These are phyloP conservation scores for Ormyrus thymus DNA, from an alignment of 2,888 invertebrate genomes.

Conservation along the genomic window DNA sequence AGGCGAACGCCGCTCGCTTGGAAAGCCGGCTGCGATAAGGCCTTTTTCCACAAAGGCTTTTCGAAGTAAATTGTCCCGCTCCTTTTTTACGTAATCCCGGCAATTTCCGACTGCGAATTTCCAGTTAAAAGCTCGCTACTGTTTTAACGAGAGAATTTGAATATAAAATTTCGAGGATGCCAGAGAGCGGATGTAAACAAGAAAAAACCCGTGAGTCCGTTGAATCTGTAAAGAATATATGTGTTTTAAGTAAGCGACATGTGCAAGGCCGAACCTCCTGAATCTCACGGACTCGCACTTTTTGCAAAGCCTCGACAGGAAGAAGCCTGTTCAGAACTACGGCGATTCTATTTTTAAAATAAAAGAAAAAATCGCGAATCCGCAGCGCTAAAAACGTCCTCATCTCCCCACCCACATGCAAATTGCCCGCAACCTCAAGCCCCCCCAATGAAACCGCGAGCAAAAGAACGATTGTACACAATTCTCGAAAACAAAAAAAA, in stretches of 20 bases:
- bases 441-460: no score
- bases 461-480: no score
- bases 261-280: conserved; percentile 56
- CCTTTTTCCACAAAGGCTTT: no score
- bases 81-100: no score
- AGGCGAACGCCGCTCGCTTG: background rate
- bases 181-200: background rate
- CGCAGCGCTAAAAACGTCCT: no score
- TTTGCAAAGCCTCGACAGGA: conserved; percentile 20
- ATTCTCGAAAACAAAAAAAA: no score
- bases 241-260: conserved; percentile 57
- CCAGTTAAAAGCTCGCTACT: background rate
- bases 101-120: background rate
- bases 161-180: background rate
- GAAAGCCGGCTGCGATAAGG: no score
- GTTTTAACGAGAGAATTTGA: background rate
- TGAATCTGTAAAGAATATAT: conserved; percentile 58
- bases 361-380: no score
- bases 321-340: background rate
- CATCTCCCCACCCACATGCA: no score
- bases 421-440: no score
- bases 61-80: no score
- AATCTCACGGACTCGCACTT: conserved; percentile 31
- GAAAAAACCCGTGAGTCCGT: conserved; percentile 53
- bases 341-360: background rate